phyloP scores from a whole-genome alignment of 2,797 vertebrate species.

The Poecilia wingei region DNA sequence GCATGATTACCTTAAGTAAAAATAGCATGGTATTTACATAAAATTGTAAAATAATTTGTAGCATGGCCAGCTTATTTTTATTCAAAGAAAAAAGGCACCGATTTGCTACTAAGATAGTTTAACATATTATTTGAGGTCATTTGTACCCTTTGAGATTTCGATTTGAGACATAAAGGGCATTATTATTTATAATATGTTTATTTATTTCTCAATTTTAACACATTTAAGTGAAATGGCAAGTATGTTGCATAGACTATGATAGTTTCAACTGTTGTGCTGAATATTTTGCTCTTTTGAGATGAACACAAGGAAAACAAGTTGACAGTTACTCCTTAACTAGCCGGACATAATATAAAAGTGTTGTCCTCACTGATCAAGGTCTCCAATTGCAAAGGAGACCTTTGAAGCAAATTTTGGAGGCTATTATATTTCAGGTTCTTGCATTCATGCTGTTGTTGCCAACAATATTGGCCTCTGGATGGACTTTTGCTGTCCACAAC shows the following conservation, averaged over 20 bases:
- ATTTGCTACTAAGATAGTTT: not conserved
- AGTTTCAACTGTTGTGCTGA: not conserved
- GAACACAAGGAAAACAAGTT: not conserved
- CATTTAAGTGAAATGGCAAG: not conserved
- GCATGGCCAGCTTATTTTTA: not conserved
- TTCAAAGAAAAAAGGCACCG: not conserved
- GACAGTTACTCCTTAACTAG: not conserved
- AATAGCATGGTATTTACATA: not conserved
- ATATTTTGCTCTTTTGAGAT: not conserved
- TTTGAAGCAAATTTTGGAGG: not conserved
- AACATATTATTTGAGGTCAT: not conserved
- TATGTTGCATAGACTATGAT: not conserved
- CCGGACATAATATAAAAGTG: not conserved
- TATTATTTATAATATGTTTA: not conserved
- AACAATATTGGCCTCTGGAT: not conserved
- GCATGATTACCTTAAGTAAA: not conserved
- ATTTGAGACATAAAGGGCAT: too few species aligned
- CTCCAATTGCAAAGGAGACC: not conserved
- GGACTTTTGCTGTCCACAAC: not conserved
- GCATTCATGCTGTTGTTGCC: not conserved
- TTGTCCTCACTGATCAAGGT: not conserved
- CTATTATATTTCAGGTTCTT: not conserved
- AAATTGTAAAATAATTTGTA: not conserved
- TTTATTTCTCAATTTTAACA: not conserved
- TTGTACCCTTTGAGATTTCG: too few species aligned